Conservation (phyloP, 2,888 invertebrate genomes). For the Chironomus tentans region DNA sequence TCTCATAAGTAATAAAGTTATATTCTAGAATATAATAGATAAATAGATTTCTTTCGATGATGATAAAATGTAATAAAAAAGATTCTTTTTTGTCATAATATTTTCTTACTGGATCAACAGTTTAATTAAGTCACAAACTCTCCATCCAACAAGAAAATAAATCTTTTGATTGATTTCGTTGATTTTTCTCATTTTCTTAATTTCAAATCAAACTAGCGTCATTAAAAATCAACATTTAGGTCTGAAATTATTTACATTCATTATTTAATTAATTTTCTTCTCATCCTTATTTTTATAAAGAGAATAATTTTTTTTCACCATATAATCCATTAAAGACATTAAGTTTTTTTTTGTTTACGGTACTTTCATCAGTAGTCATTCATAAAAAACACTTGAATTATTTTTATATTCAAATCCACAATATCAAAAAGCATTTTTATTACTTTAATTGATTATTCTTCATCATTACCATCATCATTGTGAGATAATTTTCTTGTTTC, state of each 20-base stretch:
- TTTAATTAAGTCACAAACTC: too few relatives aligned
- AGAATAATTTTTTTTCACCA: conserved; percentile 7
- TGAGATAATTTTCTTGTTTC: neutral
- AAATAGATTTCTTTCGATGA: neutral
- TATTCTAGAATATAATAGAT: too few relatives aligned
- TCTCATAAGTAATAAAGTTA: too few relatives aligned
- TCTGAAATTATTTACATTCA: conserved; percentile 7
- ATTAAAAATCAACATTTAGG: conserved; percentile 14
- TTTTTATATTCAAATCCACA: neutral
- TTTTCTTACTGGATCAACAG: neutral
- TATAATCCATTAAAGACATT: conserved; percentile 21
- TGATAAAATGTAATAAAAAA: neutral
- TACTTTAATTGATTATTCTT: conserved; percentile 13
- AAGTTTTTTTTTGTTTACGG: neutral
- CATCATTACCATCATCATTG: neutral
- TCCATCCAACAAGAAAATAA: too few relatives aligned
- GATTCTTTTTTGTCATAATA: neutral
- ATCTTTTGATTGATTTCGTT: neutral
- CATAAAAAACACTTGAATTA: neutral
- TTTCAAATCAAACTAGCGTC: too few relatives aligned
- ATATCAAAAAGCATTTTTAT: conserved; percentile 12
- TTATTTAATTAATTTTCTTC: neutral
- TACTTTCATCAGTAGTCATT: neutral
- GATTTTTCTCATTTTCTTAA: neutral
- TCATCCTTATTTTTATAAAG: neutral